A percentile compares a stretch with the other conserved stretches of the same genome.
Evolutionary conservation across 2,113 vertebrate genomes (phyloP).

Genomic region (Tupaia tana): DNA sequence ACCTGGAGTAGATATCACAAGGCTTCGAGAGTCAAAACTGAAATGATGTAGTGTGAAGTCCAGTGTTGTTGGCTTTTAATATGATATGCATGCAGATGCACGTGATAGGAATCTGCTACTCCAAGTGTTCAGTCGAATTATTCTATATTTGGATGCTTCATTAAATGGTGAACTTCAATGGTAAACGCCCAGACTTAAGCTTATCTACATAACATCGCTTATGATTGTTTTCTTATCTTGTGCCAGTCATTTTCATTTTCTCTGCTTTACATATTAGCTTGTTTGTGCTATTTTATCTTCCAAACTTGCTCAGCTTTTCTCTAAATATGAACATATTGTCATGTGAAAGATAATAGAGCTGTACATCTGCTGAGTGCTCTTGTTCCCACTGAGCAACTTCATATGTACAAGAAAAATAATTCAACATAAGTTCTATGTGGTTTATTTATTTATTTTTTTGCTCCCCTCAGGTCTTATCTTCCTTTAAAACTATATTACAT

Average conservation of each 20-base stretch:
- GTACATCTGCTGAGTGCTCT: constrained; percentile 58
- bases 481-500: constrained; percentile 61
- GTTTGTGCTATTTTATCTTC: constrained; percentile 60
- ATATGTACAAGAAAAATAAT: constrained; percentile 50
- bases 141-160: neutral
- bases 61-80: neutral
- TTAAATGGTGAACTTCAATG: neutral
- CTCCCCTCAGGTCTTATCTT: constrained; percentile 48
- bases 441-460: constrained; percentile 26
- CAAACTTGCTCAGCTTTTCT: constrained; percentile 55
- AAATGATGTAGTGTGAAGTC: neutral
- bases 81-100: no score
- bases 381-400: constrained; percentile 50
- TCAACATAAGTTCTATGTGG: constrained; percentile 47
- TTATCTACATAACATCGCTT: neutral
- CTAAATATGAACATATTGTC: constrained; percentile 64
- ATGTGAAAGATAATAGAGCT: constrained; percentile 67
- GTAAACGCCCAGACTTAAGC: neutral
- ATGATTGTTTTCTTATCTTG: neutral
- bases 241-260: constrained; percentile 38
- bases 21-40: neutral
- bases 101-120: neutral
- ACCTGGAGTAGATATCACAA: neutral
- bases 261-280: constrained; percentile 24
- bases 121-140: neutral